Percentiles rank a stretch among this genome's conserved stretches.
Conservation (phyloP, 2,797 vertebrate species). For the Eospalax fontanierii region DNA sequence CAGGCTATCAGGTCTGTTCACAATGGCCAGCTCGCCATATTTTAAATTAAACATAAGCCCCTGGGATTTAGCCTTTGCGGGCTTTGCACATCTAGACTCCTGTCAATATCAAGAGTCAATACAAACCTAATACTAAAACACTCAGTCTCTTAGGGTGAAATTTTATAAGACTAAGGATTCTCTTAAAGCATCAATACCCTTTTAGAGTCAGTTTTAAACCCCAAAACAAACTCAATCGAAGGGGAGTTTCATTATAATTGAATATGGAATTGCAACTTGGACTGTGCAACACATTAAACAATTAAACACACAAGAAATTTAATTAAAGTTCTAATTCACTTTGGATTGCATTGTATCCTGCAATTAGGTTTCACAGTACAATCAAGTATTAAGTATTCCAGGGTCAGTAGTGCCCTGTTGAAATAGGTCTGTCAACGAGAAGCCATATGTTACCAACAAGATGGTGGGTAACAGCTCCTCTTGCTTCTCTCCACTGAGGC, state of each 20-base stretch:
- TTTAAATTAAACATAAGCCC: constrained; percentile 79
- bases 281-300: constrained; percentile 71
- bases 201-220: constrained; percentile 67
- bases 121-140: constrained; percentile 78
- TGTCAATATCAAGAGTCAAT: constrained; percentile 81
- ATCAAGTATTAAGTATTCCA: constrained; percentile 26
- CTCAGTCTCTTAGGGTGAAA: constrained; percentile 71
- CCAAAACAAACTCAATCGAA: constrained; percentile 71
- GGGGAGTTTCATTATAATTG: constrained; percentile 70
- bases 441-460: not conserved
- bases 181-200: constrained; percentile 73
- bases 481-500: not conserved
- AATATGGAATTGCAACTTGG: constrained; percentile 68
- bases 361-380: constrained; percentile 47
- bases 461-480: not conserved
- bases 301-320: constrained; percentile 78
- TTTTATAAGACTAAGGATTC: constrained; percentile 71
- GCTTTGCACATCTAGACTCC: constrained; percentile 65
- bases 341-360: constrained; percentile 63
- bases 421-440: not conserved
- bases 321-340: constrained; percentile 80
- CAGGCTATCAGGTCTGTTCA: constrained; percentile 36
- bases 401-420: constrained; percentile 5
- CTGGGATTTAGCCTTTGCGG: constrained; percentile 68
- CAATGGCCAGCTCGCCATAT: constrained; percentile 67